Conservation (phyloP, 2,797 vertebrate species). For the Anomalospiza imberbis region DNA sequence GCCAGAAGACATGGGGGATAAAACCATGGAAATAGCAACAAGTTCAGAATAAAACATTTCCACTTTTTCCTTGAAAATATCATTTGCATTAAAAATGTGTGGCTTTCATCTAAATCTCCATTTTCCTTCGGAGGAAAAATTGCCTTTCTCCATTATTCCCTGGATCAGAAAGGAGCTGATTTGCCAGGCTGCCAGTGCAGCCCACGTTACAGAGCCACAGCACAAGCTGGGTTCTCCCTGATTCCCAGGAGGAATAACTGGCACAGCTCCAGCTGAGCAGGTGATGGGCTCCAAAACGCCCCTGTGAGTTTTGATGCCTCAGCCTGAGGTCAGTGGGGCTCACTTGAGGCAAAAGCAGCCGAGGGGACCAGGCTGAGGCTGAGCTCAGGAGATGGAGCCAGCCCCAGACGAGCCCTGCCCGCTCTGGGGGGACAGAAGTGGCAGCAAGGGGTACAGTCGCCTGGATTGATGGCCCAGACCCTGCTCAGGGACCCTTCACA, state of each 20-base stretch:
- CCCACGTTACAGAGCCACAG: background rate
- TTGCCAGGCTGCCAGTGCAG: background rate
- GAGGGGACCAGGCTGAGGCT: background rate
- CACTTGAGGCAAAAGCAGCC: background rate
- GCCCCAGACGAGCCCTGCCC: background rate
- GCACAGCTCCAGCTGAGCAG: background rate
- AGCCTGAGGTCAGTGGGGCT: background rate
- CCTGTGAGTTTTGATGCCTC: background rate
- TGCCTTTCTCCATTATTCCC: background rate
- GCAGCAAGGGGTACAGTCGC: background rate
- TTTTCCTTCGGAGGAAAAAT: background rate
- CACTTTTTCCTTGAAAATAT: background rate
- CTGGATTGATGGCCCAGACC: background rate
- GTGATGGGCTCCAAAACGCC: background rate
- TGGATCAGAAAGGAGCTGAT: background rate
- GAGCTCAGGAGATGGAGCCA: background rate
- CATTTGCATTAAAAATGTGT: background rate
- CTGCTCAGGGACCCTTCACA: background rate
- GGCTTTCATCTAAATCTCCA: background rate
- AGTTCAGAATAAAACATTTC: background rate
- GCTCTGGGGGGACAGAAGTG: background rate
- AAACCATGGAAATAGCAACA: background rate
- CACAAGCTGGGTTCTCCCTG: background rate
- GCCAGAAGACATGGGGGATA: background rate
- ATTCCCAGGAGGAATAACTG: background rate